A percentile compares a stretch with the other conserved stretches of the same genome.
These are phyloP conservation scores for Drosophila cognata DNA, from an alignment of 2,888 invertebrate species.

Conservation along the genomic window DNA sequence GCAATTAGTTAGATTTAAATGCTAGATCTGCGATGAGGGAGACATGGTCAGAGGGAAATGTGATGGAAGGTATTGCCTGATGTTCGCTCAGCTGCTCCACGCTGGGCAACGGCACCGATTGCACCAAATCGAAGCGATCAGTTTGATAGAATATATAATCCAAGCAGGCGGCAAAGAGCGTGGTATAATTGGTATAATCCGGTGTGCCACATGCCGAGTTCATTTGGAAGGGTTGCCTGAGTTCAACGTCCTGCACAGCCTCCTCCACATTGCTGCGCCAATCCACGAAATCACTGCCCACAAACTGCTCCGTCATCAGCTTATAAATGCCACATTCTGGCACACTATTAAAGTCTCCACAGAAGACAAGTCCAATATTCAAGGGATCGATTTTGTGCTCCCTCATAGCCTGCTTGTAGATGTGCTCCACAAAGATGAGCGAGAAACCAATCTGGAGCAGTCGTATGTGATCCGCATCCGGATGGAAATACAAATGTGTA, in stretches of 20 bases:
- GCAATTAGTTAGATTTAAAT: conserved; percentile 57
- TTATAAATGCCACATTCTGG: conserved; percentile 93
- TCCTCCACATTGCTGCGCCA: conserved; percentile 91
- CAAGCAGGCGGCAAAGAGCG: conserved; percentile 92
- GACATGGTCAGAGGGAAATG: conserved; percentile 97
- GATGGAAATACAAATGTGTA: conserved; percentile 97
- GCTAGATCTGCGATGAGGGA: conserved; percentile 93
- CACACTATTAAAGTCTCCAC: conserved; percentile 97
- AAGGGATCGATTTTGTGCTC: conserved; percentile 75
- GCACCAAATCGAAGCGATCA: conserved; percentile 87
- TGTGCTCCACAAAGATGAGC: conserved; percentile 89
- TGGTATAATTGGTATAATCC: conserved; percentile 93
- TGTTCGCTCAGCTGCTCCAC: conserved; percentile 90
- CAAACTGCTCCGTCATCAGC: conserved; percentile 89
- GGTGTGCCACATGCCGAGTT: conserved; percentile 94
- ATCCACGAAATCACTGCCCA: conserved; percentile 89
- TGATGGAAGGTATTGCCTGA: conserved; percentile 93
- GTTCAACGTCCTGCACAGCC: conserved; percentile 87
- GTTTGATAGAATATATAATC: conserved; percentile 96
- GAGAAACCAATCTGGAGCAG: conserved; percentile 92
- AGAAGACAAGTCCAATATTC: conserved; percentile 90
- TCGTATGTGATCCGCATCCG: conserved; percentile 95
- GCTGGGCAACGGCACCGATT: conserved; percentile 93
- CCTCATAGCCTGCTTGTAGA: conserved; percentile 83
- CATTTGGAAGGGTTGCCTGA: conserved; percentile 88